A percentile compares a stretch with the other conserved stretches of the same genome.
Conservation (phyloP, 1,140 invertebrate genomes). For the Sogatella furcifera region DNA sequence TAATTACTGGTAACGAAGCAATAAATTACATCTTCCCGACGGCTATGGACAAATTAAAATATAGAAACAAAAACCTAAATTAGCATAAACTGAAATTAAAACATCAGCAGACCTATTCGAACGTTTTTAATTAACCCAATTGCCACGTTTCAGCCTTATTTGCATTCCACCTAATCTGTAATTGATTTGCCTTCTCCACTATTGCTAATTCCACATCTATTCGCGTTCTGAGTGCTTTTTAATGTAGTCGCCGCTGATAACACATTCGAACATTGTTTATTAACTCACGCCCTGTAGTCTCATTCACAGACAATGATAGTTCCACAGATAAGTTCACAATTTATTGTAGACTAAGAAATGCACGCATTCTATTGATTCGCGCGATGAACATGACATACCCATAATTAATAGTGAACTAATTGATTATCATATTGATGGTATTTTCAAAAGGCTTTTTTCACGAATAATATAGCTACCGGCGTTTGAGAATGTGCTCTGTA, state of each 20-base stretch:
- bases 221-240: slow-evolving; percentile 1
- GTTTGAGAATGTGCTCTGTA: too few relatives aligned
- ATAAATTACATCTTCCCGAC: background rate
- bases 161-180: slow-evolving; percentile 1
- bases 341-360: too few relatives aligned
- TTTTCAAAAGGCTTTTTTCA: too few relatives aligned
- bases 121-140: slow-evolving; percentile 2
- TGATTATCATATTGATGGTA: too few relatives aligned
- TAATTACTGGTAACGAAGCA: slow-evolving; percentile 3
- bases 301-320: too few relatives aligned
- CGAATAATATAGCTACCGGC: too few relatives aligned
- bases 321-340: too few relatives aligned
- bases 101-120: background rate
- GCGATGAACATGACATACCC: too few relatives aligned
- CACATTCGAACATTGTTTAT: too few relatives aligned
- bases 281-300: too few relatives aligned
- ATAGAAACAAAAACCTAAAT: background rate
- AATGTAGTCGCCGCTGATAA: background rate
- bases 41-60: slow-evolving; percentile 1
- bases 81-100: slow-evolving; percentile 1
- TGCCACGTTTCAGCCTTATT: background rate
- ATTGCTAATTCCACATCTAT: background rate
- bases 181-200: background rate
- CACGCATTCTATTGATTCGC: too few relatives aligned
- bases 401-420: too few relatives aligned